Base-by-base conservation (phyloP, 2,113 vertebrate genomes). In the Gavia stellata region DNA sequence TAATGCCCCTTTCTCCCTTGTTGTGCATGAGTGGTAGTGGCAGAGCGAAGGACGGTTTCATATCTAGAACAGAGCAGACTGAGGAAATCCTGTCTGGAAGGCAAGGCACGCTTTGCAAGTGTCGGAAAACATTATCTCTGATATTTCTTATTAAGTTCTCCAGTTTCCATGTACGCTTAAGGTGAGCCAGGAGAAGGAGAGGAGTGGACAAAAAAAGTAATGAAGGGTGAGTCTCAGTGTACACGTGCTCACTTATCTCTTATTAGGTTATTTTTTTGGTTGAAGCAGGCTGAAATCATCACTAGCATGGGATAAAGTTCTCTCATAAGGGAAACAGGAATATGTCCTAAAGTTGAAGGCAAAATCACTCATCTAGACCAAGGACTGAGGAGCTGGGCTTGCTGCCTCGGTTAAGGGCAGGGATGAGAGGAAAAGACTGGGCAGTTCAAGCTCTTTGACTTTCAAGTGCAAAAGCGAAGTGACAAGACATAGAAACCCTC, bases 71-170 rank as follows among this genome's bases (percentile, higher is more conserved):
- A 62, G 92, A 78, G 63, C 56, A 92, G 78, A 71, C 83, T 83
- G 53, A 96, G 79, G 89, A 94, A 96, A 97, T 90, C 79, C 81
- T 96, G 96, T 93, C 93, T 92, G 72, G 89, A 92, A 96, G 87
- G 89, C 86, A 91, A 95, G 62, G 84, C 81, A 83, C 6, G 21
- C 82, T 96, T 95, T 96, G 91, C 94, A 94, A 85, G 62, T 75
- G 86, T 88, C 29, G 0, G 38, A 63, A 92, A 78, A 85, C n/a
- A 92, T 96, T 94, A 93, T 53, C 79, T 95, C 59, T 96, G 94
- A 72, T 96, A 87, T 68, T 88, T 78, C 55, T 80, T 84, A 82
- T 91, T 73, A 94, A 65, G 21, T 93, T 92, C 47, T 94, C 53
- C 73, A 82, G 86, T 53, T 96, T 61, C 67, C 26, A 3, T 52